phyloP scores from a whole-genome alignment of 2,888 invertebrate species.

The Oligia fasciuncula region DNA sequence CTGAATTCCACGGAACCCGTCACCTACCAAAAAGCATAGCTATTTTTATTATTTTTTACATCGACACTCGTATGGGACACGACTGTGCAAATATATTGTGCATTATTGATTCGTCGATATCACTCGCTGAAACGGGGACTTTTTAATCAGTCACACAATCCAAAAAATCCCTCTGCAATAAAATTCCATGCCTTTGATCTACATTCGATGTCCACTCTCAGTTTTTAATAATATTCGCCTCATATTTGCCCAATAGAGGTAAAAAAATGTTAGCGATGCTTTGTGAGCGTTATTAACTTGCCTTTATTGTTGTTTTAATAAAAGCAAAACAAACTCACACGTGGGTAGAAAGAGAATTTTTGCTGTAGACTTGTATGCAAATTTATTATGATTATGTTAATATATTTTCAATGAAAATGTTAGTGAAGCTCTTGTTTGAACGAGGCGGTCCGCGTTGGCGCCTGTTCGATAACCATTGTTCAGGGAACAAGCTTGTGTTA shows the following conservation, averaged over 20 bases:
- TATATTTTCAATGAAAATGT: constrained; percentile 56
- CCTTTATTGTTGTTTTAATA: constrained; percentile 41
- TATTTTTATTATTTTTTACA: constrained; percentile 16
- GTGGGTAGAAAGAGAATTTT: constrained; percentile 30
- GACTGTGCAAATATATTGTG: constrained; percentile 54
- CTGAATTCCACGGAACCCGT: neutral
- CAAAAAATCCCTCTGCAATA: constrained; percentile 31
- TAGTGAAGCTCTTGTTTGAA: constrained; percentile 48
- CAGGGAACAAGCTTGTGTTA: constrained; percentile 34
- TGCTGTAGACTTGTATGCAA: constrained; percentile 37
- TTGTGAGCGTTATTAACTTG: constrained; percentile 28
- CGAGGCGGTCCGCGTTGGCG: constrained; percentile 27
- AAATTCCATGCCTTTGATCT: constrained; percentile 46
- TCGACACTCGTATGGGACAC: constrained; percentile 19
- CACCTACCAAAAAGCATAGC: neutral
- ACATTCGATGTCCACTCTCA: constrained; percentile 25
- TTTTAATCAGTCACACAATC: constrained; percentile 55
- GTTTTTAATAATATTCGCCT: constrained; percentile 35
- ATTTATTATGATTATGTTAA: constrained; percentile 52
- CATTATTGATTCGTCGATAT: constrained; percentile 70
- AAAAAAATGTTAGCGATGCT: constrained; percentile 26
- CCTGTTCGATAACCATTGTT: constrained; percentile 55
- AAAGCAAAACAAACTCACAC: constrained; percentile 27
- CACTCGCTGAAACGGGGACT: constrained; percentile 42
- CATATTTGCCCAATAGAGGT: constrained; percentile 27